phyloP scores from a whole-genome alignment of 2,888 invertebrate genomes.

The Epiblema foenella region DNA sequence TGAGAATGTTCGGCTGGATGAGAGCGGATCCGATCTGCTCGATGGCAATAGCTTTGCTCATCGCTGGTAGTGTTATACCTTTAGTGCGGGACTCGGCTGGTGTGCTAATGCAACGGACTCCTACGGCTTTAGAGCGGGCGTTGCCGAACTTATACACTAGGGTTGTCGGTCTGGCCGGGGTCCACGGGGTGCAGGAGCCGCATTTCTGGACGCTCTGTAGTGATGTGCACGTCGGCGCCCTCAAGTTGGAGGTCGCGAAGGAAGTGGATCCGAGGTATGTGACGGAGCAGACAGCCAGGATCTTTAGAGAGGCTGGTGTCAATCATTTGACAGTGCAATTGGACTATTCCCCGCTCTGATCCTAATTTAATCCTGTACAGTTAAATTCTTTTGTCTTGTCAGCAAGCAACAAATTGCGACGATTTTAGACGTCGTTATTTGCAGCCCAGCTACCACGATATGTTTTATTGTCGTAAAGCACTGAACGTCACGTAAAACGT shows the following conservation, averaged over 20 bases:
- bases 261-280: slow-evolving; percentile 97
- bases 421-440: neutral
- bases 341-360: slow-evolving; percentile 91
- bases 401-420: neutral
- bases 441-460: too few relatives aligned
- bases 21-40: slow-evolving; percentile 99
- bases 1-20: slow-evolving; percentile 99
- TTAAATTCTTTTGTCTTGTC: slow-evolving; percentile 13
- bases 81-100: slow-evolving; percentile 94
- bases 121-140: slow-evolving; percentile 90
- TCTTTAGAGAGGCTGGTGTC: slow-evolving; percentile 96
- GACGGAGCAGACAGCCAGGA: slow-evolving; percentile 95
- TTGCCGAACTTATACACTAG: slow-evolving; percentile 95
- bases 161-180: slow-evolving; percentile 95
- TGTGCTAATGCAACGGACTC: slow-evolving; percentile 97
- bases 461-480: too few relatives aligned
- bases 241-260: slow-evolving; percentile 97
- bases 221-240: slow-evolving; percentile 95
- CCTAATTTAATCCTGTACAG: slow-evolving; percentile 58
- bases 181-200: slow-evolving; percentile 97
- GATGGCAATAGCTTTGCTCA: slow-evolving; percentile 96
- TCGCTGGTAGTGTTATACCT: slow-evolving; percentile 93
- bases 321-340: slow-evolving; percentile 96
- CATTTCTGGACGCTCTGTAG: slow-evolving; percentile 99
- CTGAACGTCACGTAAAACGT: too few relatives aligned